Conservation (phyloP, 2,888 invertebrate genomes). For the Heliconius aoede region DNA sequence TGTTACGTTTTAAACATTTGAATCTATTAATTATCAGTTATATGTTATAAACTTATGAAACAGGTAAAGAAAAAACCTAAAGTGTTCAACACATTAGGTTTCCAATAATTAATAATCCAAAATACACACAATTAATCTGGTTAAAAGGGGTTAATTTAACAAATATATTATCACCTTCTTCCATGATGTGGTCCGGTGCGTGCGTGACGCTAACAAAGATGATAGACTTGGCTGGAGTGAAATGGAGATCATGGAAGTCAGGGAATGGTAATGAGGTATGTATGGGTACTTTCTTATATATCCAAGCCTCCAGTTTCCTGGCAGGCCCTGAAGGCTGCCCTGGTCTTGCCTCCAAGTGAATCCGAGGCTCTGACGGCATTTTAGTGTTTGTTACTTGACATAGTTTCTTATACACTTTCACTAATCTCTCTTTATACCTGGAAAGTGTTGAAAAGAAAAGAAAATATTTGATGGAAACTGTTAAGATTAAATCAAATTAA, state of each 20-base stretch:
- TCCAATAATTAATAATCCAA: too few relatives aligned
- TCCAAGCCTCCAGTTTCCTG: slow-evolving; percentile 71
- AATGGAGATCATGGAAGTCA: slow-evolving; percentile 82
- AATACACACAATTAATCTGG: too few relatives aligned
- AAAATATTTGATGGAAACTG: background rate
- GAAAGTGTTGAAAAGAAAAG: background rate
- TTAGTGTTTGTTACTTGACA: slow-evolving; percentile 85
- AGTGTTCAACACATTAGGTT: too few relatives aligned
- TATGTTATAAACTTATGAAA: too few relatives aligned
- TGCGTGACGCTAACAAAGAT: slow-evolving; percentile 70
- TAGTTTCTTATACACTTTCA: slow-evolving; percentile 83
- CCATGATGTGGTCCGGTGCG: slow-evolving; percentile 76
- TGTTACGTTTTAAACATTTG: too few relatives aligned
- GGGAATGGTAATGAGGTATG: slow-evolving; percentile 76
- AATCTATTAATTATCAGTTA: too few relatives aligned
- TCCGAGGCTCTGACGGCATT: slow-evolving; percentile 75
- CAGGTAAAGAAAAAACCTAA: too few relatives aligned
- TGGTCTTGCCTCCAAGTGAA: slow-evolving; percentile 66
- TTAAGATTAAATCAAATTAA: background rate
- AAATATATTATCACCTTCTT: slow-evolving; percentile 65
- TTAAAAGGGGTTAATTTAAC: background rate
- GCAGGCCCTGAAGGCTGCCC: slow-evolving; percentile 73
- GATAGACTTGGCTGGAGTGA: slow-evolving; percentile 75
- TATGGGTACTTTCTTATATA: slow-evolving; percentile 74
- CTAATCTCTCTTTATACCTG: slow-evolving; percentile 78